phyloP scores from a whole-genome alignment of 2,113 vertebrate genomes.

The Arenaria interpres region DNA sequence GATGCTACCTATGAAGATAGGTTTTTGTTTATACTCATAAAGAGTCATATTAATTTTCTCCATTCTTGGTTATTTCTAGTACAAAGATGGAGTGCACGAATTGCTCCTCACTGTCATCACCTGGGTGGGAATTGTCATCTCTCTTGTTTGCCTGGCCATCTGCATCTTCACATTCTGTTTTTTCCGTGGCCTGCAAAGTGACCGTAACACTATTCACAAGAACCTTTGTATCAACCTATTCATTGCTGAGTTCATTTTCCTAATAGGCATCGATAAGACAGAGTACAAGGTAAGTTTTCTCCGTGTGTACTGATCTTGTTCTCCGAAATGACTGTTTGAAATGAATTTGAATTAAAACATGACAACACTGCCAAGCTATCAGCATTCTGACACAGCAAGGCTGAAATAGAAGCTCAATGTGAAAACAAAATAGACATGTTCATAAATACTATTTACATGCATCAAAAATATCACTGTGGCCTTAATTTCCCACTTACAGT shows the following conservation, averaged over 20 bases:
- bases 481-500: neutral
- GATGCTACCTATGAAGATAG: slow-evolving; percentile 21
- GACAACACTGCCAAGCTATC: slow-evolving; percentile 53
- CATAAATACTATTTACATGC: slow-evolving; percentile 28
- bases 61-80: slow-evolving; percentile 78
- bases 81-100: slow-evolving; percentile 83
- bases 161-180: slow-evolving; percentile 99
- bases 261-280: slow-evolving; percentile 97
- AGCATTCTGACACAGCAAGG: slow-evolving; percentile 58
- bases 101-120: slow-evolving; percentile 94
- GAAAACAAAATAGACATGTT: slow-evolving; percentile 61
- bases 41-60: slow-evolving; percentile 58
- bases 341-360: slow-evolving; percentile 64
- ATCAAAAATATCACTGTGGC: slow-evolving; percentile 10
- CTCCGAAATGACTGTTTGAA: slow-evolving; percentile 63
- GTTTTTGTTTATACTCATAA: slow-evolving; percentile 40
- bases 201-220: slow-evolving; percentile 99
- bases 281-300: slow-evolving; percentile 86
- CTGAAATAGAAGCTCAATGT: slow-evolving; percentile 64
- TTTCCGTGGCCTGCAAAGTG: slow-evolving; percentile 97
- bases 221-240: slow-evolving; percentile 99
- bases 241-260: slow-evolving; percentile 97
- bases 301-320: slow-evolving; percentile 62
- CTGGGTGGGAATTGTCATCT: slow-evolving; percentile 94
- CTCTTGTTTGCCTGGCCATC: slow-evolving; percentile 93